Conservation (phyloP, 2,888 invertebrate species). For the Scotopteryx bipunctaria region DNA sequence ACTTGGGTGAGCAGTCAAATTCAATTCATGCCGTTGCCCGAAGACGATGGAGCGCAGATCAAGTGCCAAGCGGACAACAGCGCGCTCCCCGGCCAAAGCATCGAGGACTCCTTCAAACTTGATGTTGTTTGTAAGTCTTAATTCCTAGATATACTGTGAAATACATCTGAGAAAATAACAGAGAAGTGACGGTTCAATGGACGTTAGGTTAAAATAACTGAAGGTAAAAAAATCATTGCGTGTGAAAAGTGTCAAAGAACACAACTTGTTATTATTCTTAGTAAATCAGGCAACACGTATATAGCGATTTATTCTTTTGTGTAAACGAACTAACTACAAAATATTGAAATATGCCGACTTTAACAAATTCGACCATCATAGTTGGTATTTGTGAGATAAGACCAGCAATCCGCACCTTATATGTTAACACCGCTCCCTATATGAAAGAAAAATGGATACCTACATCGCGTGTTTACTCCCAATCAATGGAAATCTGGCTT, state of each 20-base stretch:
- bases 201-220: no score
- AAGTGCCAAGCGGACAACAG: slow-evolving; percentile 95
- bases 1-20: slow-evolving; percentile 90
- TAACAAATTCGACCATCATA: slow-evolving; percentile 9
- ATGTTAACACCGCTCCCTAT: slow-evolving; percentile 3
- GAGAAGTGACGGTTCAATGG: no score
- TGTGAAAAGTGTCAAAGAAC: no score
- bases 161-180: no score
- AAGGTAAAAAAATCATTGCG: no score
- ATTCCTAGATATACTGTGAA: no score
- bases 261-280: no score
- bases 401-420: slow-evolving; percentile 12
- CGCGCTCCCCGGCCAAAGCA: slow-evolving; percentile 87
- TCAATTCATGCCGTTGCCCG: slow-evolving; percentile 91
- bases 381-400: slow-evolving; percentile 13
- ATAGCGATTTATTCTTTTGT: no score
- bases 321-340: background rate
- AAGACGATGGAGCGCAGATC: slow-evolving; percentile 92
- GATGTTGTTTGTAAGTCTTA: slow-evolving; percentile 93
- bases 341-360: slow-evolving; percentile 4
- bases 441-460: slow-evolving; percentile 10
- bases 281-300: no score
- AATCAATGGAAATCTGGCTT: slow-evolving; percentile 21
- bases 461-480: slow-evolving; percentile 15
- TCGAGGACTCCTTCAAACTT: slow-evolving; percentile 91